Evolutionary conservation across 37 sponge, comb jelly and placozoan genomes (phyloP), one percentile per base, ranked within the genome.

Genomic region (Beroe ovata): DNA sequence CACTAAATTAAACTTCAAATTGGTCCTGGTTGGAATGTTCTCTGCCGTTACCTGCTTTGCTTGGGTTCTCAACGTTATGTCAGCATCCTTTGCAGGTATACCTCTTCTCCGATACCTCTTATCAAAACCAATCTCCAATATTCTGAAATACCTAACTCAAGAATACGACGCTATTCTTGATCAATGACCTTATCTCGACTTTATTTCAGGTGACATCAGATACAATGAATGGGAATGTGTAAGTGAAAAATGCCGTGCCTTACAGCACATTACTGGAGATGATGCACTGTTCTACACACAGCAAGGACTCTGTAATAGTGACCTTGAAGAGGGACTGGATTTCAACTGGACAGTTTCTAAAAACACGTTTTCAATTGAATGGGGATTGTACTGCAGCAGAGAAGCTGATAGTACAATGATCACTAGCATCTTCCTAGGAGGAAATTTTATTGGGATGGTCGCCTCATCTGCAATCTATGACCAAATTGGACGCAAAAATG

Each of bases 161-260:
- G n/a, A n/a, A n/a, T n/a, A n/a, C n/a, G n/a, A n/a, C n/a, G n/a
- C n/a, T n/a, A n/a, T n/a, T n/a, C n/a, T n/a, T n/a, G n/a, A n/a
- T n/a, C n/a, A n/a, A n/a, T n/a, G n/a, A n/a, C n/a, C n/a, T n/a
- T n/a, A n/a, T n/a, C n/a, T n/a, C n/a, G n/a, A n/a, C n/a, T n/a
- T n/a, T n/a, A n/a, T n/a, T n/a, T n/a, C n/a, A 47, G 63, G 63
- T 25, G 22, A 61, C n/a, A 61, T 61, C 3, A 16, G 26, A 26
- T 61, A 61, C 28, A 61, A 4, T 16, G 63, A 61, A 25, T 61
- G 63, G 63, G 63, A 61, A 61, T 61, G 63, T 61, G 63, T 61
- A 3, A 26, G 26, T 61, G 63, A 26, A 4, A 61, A 61, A 16
- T 61, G 63, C 21, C 3, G 63, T 20, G 63, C 4, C 21, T 25